Percentiles rank a stretch among this genome's conserved stretches.
These are phyloP conservation scores for Galerucella calmariensis DNA, from an alignment of 2,888 invertebrate species.

Conservation along the genomic window DNA sequence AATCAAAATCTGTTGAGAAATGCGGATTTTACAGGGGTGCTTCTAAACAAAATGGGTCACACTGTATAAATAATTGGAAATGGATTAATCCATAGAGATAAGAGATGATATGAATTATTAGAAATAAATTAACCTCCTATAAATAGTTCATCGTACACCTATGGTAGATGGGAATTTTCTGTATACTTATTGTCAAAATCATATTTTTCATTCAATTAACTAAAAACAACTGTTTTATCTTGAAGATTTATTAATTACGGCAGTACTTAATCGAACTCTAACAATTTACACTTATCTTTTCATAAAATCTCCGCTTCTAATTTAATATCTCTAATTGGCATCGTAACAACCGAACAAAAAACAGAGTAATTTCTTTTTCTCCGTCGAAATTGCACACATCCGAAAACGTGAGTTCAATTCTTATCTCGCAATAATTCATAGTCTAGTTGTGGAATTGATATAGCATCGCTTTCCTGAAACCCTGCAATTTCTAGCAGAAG, in stretches of 20 bases:
- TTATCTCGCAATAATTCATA: slow-evolving; percentile 28
- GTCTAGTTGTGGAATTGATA: slow-evolving; percentile 11
- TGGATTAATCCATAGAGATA: too few relatives aligned
- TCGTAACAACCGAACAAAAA: not conserved
- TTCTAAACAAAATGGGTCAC: too few relatives aligned
- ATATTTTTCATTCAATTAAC: not conserved
- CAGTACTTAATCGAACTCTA: not conserved
- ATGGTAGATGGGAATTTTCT: too few relatives aligned
- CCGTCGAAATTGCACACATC: slow-evolving; percentile 17
- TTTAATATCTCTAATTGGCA: not conserved
- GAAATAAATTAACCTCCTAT: too few relatives aligned
- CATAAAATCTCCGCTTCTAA: not conserved
- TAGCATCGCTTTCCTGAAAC: slow-evolving; percentile 26
- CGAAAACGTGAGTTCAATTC: slow-evolving; percentile 27
- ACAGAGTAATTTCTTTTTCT: slow-evolving; percentile 10
- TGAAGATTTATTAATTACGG: not conserved
- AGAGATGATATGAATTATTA: too few relatives aligned
- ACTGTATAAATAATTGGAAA: too few relatives aligned
- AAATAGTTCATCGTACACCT: too few relatives aligned
- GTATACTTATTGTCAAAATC: too few relatives aligned
- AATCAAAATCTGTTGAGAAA: too few relatives aligned
- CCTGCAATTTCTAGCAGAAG: slow-evolving; percentile 21
- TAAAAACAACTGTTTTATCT: not conserved
- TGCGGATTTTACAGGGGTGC: too few relatives aligned
- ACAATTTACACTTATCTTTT: not conserved